phyloP scores from a whole-genome alignment of 2,888 invertebrate species.

The Machimus rusticus region DNA sequence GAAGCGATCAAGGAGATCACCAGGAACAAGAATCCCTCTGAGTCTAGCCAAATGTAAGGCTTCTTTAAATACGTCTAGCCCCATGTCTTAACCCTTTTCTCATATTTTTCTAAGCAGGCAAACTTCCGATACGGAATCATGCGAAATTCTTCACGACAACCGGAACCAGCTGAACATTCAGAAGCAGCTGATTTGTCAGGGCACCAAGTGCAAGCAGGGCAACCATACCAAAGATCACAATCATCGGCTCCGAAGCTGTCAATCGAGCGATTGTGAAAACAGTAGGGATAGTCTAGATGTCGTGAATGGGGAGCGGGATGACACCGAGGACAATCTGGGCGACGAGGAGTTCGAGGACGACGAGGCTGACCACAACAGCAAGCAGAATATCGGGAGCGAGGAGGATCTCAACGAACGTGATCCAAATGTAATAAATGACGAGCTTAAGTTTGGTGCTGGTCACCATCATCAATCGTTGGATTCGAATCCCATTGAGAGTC shows the following conservation, averaged over 20 bases:
- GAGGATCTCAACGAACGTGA: constrained; percentile 28
- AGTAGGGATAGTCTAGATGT: constrained; percentile 60
- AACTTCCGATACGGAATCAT: constrained; percentile 63
- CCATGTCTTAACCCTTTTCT: background rate
- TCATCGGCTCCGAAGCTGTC: constrained; percentile 58
- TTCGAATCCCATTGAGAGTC: constrained; percentile 70
- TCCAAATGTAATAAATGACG: constrained; percentile 63
- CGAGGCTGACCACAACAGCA: constrained; percentile 53
- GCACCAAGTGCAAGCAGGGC: constrained; percentile 42
- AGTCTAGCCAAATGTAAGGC: constrained; percentile 63
- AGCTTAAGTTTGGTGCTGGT: constrained; percentile 62
- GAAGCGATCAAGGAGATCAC: constrained; percentile 81
- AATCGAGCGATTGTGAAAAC: constrained; percentile 60
- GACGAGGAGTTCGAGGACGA: constrained; percentile 62
- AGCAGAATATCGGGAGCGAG: constrained; percentile 16
- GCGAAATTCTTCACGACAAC: constrained; percentile 62
- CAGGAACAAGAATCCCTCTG: constrained; percentile 67
- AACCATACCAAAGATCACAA: constrained; percentile 55
- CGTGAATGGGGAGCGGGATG: constrained; percentile 58
- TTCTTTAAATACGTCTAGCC: background rate
- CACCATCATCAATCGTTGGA: constrained; percentile 63
- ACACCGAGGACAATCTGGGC: constrained; percentile 61
- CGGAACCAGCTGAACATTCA: constrained; percentile 49
- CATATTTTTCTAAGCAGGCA: constrained; percentile 54
- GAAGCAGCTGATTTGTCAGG: constrained; percentile 27